Conservation (phyloP, 2,797 vertebrate genomes). For the Catamblyrhynchus diadema region DNA sequence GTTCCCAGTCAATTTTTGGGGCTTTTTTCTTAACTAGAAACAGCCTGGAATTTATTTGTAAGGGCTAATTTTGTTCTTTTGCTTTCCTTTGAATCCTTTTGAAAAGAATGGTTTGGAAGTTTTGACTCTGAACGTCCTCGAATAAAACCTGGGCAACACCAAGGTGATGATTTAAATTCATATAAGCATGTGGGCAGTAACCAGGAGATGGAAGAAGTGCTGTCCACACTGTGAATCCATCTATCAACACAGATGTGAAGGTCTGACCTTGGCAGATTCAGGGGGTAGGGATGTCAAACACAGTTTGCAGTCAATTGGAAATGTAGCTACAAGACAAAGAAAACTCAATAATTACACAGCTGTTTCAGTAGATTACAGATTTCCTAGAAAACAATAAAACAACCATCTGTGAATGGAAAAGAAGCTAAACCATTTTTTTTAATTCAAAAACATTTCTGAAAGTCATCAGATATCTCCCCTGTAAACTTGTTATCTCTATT, state of each 20-base stretch:
- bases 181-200: not conserved
- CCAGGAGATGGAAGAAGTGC: not conserved
- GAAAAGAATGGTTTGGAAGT: not conserved
- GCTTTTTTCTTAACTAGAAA: not conserved
- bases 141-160: not conserved
- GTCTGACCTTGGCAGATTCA: constrained; percentile 39
- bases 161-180: constrained; percentile 7
- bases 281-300: constrained; percentile 2
- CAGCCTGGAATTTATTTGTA: not conserved
- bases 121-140: not conserved
- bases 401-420: not conserved
- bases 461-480: not conserved
- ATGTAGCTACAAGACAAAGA: constrained; percentile 31
- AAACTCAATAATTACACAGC: constrained; percentile 28
- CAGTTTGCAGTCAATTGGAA: constrained; percentile 45
- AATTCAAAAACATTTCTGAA: not conserved
- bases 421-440: not conserved
- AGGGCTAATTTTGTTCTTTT: not conserved
- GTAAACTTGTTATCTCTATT: not conserved
- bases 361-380: constrained; percentile 23
- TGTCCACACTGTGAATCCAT: not conserved
- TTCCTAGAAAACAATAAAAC: constrained; percentile 27
- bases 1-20: not conserved
- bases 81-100: not conserved
- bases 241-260: constrained; percentile 15